A percentile compares a stretch with the other conserved stretches of the same genome.
Evolutionary conservation across 2,888 invertebrate species (phyloP).

Genomic region (Cheilosia vulpina): DNA sequence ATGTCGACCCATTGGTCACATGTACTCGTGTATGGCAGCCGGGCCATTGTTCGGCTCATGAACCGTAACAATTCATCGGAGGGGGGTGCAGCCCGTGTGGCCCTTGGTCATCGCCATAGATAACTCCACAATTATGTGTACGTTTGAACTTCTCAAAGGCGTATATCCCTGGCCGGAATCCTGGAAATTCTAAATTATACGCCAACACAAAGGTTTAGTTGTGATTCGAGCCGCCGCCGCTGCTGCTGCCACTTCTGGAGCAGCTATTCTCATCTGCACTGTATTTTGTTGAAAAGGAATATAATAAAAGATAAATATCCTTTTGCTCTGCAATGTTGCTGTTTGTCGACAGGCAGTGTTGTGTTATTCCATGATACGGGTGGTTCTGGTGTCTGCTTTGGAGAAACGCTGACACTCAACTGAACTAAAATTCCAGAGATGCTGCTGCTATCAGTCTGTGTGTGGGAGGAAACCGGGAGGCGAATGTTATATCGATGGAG

Average conservation of each 20-base stretch:
- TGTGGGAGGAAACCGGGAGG: background rate
- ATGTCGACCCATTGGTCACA: slow-evolving; percentile 1
- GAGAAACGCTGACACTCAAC: background rate
- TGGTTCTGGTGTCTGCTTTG: background rate
- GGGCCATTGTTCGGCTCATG: slow-evolving; percentile 35
- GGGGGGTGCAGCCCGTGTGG: background rate
- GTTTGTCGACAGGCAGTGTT: slow-evolving; percentile 25
- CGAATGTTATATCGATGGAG: background rate
- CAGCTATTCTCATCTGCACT: background rate
- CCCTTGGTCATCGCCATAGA: slow-evolving; percentile 40
- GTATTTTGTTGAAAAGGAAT: slow-evolving; percentile 26
- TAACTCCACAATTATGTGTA: slow-evolving; percentile 27
- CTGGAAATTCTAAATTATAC: slow-evolving; percentile 58
- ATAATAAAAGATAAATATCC: slow-evolving; percentile 53
- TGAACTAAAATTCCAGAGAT: slow-evolving; percentile 27
- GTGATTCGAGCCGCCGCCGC: background rate
- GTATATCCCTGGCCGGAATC: slow-evolving; percentile 21
- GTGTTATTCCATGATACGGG: background rate
- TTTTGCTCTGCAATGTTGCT: slow-evolving; percentile 37
- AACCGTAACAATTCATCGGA: slow-evolving; percentile 39
- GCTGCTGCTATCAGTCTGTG: background rate
- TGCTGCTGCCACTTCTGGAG: background rate
- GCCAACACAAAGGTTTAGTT: slow-evolving; percentile 10
- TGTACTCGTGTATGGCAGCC: background rate
- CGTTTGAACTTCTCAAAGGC: slow-evolving; percentile 52